These are phyloP conservation scores for Paratilapia polleni DNA, from an alignment of 2,113 vertebrate genomes.

Conservation along the genomic window DNA sequence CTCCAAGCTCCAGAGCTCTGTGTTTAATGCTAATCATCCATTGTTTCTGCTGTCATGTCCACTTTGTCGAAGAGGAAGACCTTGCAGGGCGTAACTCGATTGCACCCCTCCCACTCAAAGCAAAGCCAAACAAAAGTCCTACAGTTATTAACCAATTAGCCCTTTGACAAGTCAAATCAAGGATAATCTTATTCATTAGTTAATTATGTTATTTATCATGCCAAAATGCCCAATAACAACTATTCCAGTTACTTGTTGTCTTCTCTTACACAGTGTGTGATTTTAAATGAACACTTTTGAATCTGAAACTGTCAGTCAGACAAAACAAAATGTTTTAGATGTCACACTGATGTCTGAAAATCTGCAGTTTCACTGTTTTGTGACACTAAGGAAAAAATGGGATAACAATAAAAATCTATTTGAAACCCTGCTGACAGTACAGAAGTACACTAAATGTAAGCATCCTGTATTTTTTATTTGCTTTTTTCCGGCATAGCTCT, in stretches of 20 bases:
- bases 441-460: not conserved
- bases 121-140: not conserved
- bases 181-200: not conserved
- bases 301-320: too few relatives aligned
- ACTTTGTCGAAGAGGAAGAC: slow-evolving; percentile 48
- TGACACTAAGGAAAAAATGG: not conserved
- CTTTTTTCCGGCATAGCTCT: slow-evolving; percentile 5
- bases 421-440: not conserved
- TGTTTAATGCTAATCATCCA: slow-evolving; percentile 53
- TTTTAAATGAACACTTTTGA: too few relatives aligned
- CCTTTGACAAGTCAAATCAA: not conserved
- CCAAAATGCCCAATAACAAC: not conserved
- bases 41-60: slow-evolving; percentile 58
- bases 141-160: not conserved
- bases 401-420: not conserved
- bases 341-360: not conserved
- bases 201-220: not conserved
- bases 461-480: not conserved
- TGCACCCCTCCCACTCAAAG: slow-evolving; percentile 19
- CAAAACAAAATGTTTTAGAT: not conserved
- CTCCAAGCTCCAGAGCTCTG: slow-evolving; percentile 10
- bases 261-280: too few relatives aligned
- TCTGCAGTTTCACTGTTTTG: not conserved
- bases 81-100: slow-evolving; percentile 61
- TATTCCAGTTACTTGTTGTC: too few relatives aligned